Percentiles rank a stretch among this genome's conserved stretches.
Conservation (phyloP, 1,140 invertebrate species). For the Zaprionus tsacasi region DNA sequence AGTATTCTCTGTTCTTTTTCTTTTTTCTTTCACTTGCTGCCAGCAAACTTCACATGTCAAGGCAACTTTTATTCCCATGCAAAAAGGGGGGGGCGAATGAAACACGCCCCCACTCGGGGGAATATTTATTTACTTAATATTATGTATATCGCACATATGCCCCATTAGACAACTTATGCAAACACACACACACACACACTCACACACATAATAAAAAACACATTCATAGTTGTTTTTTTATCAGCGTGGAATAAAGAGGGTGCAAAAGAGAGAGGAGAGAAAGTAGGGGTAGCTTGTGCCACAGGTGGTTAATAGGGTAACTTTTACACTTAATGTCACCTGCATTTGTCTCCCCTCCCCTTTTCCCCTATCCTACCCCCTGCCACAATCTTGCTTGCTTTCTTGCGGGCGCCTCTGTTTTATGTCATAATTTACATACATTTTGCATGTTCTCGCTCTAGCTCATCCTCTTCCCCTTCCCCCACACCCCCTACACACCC, state of each 20-base stretch:
- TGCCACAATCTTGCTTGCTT: not conserved
- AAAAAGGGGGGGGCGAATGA: conserved; percentile 26
- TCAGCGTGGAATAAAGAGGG: not conserved
- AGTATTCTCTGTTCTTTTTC: not conserved
- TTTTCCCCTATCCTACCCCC: not conserved
- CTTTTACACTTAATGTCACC: conserved; percentile 71
- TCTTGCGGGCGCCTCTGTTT: conserved; percentile 41
- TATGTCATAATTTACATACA: conserved; percentile 79
- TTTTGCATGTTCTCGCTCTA: conserved; percentile 66
- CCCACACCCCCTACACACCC: too few species aligned
- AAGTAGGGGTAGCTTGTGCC: conserved; percentile 36
- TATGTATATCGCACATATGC: conserved; percentile 70
- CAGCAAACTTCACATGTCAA: conserved; percentile 43
- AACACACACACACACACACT: conserved; percentile 23
- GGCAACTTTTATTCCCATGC: conserved; percentile 57
- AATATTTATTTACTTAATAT: conserved; percentile 74
- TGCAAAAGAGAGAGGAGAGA: not conserved
- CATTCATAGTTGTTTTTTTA: conserved; percentile 49
- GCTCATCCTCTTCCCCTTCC: conserved; percentile 6
- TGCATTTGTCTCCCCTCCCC: conserved; percentile 36
- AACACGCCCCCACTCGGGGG: conserved; percentile 4
- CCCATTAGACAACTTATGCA: conserved; percentile 62
- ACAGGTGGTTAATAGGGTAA: conserved; percentile 80
- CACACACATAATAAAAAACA: conserved; percentile 72
- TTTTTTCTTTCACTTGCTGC: not conserved